Evolutionary conservation across 2,113 vertebrate genomes (phyloP).

Genomic region (Boleophthalmus pectinirostris): DNA sequence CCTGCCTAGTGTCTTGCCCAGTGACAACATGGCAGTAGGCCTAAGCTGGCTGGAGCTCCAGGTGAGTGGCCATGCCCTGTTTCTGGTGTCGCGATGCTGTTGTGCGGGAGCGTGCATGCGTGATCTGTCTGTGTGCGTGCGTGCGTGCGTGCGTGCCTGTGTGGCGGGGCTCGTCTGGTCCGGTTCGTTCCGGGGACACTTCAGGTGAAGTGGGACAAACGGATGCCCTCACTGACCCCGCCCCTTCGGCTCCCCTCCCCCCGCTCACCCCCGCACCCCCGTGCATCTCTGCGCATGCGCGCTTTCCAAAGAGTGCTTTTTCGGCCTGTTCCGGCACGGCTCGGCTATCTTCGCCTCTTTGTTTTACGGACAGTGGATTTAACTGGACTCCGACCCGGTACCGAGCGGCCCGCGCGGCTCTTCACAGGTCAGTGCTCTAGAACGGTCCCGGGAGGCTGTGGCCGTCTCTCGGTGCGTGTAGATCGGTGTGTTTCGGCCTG

Average conservation of each 20-base stretch:
- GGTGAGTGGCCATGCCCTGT: no score
- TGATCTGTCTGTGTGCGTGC: no score
- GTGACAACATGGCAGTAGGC: no score
- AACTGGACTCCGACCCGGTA: conserved; percentile 78
- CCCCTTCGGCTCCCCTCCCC: conserved; percentile 5
- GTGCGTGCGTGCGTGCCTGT: no score
- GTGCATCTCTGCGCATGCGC: conserved; percentile 73
- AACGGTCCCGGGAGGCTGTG: conserved; percentile 9
- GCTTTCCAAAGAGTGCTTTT: conserved; percentile 69
- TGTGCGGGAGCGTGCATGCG: no score
- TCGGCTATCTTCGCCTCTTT: conserved; percentile 87
- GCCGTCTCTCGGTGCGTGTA: conserved; percentile 35
- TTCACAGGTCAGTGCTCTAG: conserved; percentile 73
- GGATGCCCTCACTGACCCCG: conserved; percentile 34
- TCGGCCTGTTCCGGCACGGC: conserved; percentile 82
- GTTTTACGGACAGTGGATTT: conserved; percentile 84
- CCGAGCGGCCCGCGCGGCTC: conserved; percentile 71
- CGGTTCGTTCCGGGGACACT: not conserved
- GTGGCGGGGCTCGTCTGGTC: no score
- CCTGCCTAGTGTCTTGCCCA: no score
- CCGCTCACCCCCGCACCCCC: not conserved
- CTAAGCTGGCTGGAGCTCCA: no score
- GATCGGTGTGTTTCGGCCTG: conserved; percentile 59
- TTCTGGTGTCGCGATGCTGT: no score
- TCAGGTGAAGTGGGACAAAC: conserved; percentile 30